These are phyloP conservation scores for Melopsittacus undulatus DNA, from an alignment of 2,797 vertebrate genomes.

Conservation along the genomic window DNA sequence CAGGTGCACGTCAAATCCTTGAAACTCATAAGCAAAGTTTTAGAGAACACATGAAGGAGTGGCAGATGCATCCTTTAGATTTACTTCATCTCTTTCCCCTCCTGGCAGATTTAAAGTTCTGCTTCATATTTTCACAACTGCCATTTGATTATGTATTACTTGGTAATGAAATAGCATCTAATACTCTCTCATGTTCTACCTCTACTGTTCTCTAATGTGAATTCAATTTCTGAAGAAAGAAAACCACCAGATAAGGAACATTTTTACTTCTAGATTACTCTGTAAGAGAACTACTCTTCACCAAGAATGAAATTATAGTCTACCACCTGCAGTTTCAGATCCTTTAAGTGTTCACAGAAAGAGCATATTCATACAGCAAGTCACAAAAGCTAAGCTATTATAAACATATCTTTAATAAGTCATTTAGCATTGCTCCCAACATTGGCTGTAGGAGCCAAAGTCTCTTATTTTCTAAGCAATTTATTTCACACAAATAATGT, in stretches of 20 bases:
- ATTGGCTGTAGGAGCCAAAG: neutral
- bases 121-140: neutral
- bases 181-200: neutral
- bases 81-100: neutral
- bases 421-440: neutral
- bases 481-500: neutral
- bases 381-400: conserved; percentile 12
- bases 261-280: neutral
- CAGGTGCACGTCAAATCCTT: neutral
- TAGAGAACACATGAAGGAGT: neutral
- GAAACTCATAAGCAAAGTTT: neutral
- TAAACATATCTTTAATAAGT: neutral
- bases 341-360: conserved; percentile 3
- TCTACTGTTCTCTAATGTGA: neutral
- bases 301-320: conserved; percentile 21
- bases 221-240: neutral
- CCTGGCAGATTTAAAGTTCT: neutral
- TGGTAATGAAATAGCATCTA: neutral
- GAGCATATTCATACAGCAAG: neutral
- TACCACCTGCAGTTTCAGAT: conserved; percentile 51
- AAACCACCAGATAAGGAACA: neutral
- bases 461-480: neutral
- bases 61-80: neutral
- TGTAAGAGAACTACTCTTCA: neutral
- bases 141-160: neutral